phyloP scores from a whole-genome alignment of 2,113 vertebrate genomes.

The Clarias macrocephalus region DNA sequence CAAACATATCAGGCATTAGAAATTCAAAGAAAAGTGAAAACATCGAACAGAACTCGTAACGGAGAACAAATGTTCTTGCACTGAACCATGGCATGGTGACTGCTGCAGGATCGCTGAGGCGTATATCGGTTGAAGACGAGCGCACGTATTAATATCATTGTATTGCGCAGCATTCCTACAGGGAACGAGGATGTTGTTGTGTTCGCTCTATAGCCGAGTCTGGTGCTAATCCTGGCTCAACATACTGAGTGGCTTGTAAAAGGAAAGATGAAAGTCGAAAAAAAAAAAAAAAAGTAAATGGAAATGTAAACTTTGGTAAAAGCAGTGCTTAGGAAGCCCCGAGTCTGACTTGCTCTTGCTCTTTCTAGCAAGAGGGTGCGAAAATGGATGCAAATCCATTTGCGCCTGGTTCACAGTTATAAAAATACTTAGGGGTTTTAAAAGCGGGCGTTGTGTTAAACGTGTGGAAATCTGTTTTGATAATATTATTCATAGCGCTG shows the following conservation, averaged over 20 bases:
- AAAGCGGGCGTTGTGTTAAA: conserved; percentile 75
- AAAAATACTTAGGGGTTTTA: conserved; percentile 79
- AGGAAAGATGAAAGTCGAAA: conserved; percentile 66
- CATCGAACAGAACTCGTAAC: background rate
- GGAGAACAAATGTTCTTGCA: conserved; percentile 44
- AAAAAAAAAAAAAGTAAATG: conserved; percentile 68
- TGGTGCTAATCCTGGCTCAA: conserved; percentile 73
- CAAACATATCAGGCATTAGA: conserved; percentile 67
- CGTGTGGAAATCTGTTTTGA: conserved; percentile 81
- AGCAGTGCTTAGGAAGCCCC: conserved; percentile 64
- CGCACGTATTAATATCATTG: conserved; percentile 66
- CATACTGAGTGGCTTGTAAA: conserved; percentile 70
- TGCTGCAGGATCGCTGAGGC: conserved; percentile 62
- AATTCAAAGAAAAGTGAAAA: conserved; percentile 50
- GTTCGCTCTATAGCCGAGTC: conserved; percentile 47
- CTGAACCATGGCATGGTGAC: conserved; percentile 65
- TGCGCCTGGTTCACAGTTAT: conserved; percentile 73
- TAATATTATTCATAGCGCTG: conserved; percentile 82
- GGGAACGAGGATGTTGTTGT: conserved; percentile 56
- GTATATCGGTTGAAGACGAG: conserved; percentile 35
- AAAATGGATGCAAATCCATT: conserved; percentile 78
- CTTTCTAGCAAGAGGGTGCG: conserved; percentile 32
- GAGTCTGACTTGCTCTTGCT: conserved; percentile 40
- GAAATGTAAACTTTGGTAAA: conserved; percentile 72
- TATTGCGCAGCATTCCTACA: conserved; percentile 64